Percentiles rank a stretch among this genome's conserved stretches.
Conservation (phyloP, 2,888 invertebrate species). For the Apamea crenata region DNA sequence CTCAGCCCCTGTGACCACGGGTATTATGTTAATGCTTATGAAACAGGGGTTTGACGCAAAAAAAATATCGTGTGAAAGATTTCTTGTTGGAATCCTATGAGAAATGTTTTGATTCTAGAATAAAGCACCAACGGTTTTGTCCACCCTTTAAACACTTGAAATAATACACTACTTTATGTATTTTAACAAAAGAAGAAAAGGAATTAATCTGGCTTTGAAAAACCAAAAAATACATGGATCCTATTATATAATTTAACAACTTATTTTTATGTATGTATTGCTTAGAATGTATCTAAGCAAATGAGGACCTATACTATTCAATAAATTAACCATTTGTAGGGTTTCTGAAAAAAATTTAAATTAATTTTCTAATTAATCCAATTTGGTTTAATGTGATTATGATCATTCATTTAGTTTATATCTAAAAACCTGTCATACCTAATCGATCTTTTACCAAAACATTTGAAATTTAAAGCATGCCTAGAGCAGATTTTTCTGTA, state of each 20-base stretch:
- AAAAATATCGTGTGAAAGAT: not conserved
- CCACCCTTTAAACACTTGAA: not conserved
- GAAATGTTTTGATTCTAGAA: conserved; percentile 16
- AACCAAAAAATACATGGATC: not conserved
- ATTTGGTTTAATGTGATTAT: not conserved
- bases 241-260: no score
- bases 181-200: not conserved
- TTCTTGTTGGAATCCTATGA: conserved; percentile 22
- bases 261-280: no score
- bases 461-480: no score
- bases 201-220: not conserved
- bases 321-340: not conserved
- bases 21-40: not conserved
- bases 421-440: not conserved
- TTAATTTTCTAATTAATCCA: not conserved
- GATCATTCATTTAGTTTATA: not conserved
- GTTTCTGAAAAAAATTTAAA: not conserved
- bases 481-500: not conserved
- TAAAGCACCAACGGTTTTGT: not conserved
- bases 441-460: not conserved
- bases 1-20: not conserved
- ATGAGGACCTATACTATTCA: not conserved
- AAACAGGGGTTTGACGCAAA: not conserved
- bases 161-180: not conserved
- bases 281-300: no score